Evolutionary conservation across 2,113 vertebrate genomes (phyloP).

Genomic region (Emydura subglobosa): DNA sequence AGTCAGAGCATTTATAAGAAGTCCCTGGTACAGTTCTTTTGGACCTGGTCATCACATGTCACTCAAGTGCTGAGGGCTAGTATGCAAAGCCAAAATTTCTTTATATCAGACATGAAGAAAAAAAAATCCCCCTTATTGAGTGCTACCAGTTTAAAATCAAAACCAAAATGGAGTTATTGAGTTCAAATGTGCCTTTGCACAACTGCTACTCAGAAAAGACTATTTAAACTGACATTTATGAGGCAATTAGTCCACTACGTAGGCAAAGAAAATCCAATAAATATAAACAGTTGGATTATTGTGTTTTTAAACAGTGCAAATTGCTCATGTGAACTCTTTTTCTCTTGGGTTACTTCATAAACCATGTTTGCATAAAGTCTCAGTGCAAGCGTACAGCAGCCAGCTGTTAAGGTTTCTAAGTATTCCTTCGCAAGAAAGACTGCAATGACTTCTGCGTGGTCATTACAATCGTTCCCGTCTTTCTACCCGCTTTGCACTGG

Average conservation of each 20-base stretch:
- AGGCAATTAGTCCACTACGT: neutral
- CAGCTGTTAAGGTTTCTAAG: neutral
- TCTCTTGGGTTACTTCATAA: neutral
- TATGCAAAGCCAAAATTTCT: neutral
- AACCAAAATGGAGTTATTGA: neutral
- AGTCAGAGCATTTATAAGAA: neutral
- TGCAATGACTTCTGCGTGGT: neutral
- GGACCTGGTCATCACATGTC: neutral
- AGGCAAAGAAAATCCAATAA: neutral
- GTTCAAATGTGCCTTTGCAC: neutral
- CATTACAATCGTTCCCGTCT: neutral
- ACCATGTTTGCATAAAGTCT: neutral
- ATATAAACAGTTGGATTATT: neutral
- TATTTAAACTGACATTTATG: neutral
- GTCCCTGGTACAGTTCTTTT: neutral
- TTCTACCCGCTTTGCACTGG: accelerated
- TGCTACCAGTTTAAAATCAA: neutral
- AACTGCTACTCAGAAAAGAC: neutral
- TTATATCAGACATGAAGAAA: neutral
- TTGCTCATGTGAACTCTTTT: neutral
- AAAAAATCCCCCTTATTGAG: neutral
- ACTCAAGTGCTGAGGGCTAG: neutral
- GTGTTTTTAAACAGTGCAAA: neutral
- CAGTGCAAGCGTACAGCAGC: neutral
- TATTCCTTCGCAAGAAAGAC: neutral